Base-by-base conservation (phyloP, 2,797 vertebrate species). In the Nannoperca obscura region DNA sequence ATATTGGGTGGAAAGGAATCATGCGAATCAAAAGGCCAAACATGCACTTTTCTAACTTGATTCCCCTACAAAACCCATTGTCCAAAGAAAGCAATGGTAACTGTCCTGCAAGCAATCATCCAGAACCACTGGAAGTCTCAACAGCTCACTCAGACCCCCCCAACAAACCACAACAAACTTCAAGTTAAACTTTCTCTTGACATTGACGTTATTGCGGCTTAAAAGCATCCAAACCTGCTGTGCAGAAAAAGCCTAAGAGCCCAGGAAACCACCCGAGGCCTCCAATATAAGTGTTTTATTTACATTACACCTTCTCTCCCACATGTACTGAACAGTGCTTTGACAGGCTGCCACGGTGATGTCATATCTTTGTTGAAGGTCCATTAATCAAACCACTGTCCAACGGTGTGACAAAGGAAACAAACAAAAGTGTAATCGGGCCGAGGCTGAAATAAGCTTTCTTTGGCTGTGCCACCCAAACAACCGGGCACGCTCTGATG, bases 301-400 rank as follows among this genome's bases (percentile, higher is more conserved):
- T 86, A 83, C 83, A 71, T 85, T 82, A 61, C 85, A 76, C 74
- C 58, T 71, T 74, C 46, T 68, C 73, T 74, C 44, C 71, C 70
- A 64, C 72, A 84, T 76, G 81, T 83, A 77, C 57, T 50, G 78
- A 80, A 40, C 83, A 52, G 73, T 2, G 34, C 68, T 64, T 71
- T 80, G 83, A 87, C 84, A 78, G 68, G 60, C 79, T 67, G 78
- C 86, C 78, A 13, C 6, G 5, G 24, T 83, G 83, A 89, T 87
- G 88, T 90, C 85, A 89, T 86, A 58, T 85, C 71, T 78, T 64
- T 3, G 32, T 30, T 59, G 55, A 82, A 65, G 69, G 79, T 58
- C 76, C 90, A 91, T 93, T 92, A 87, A 91, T 93, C 90, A 91
- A 88, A 90, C 62, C 53, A 46, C 78, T 50, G 75, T 89, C 87